Base-by-base conservation (phyloP, 1,140 invertebrate genomes). In the Monochamus saltuarius region DNA sequence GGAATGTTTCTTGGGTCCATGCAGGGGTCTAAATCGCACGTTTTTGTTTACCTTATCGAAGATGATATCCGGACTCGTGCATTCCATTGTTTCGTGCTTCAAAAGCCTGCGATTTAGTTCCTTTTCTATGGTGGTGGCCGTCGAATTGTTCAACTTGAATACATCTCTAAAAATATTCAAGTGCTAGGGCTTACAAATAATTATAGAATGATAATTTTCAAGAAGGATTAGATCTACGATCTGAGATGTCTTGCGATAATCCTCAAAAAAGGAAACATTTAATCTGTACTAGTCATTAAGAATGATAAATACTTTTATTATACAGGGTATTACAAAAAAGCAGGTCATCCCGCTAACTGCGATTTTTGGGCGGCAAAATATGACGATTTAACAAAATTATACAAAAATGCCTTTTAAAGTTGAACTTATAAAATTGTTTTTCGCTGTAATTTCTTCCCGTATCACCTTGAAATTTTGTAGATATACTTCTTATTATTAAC, bases 1-100 rank as follows among this genome's bases (percentile, higher is more conserved):
- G 34, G 17, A 14, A 16, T 34, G 11, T 56, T 77, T 76, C 4
- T 68, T 66, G 14, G 56, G 57, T 35, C 79, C 79, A 52, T 77
- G 70, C 19, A 57, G 56, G 7, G 58, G 62, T 43, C 64, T 61
- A 53, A 71, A 78, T 16, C 64, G 61, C 19, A 74, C 57, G 40
- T 69, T 65, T 56, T 66, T 64, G 34, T 73, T 68, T 0, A 75
- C 64, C 37, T 63, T 64, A 1, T 71, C 68, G 8, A 70, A 47
- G 10, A 72, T 56, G 8, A 61, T 62, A 55, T 75, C 73, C 0
- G 74, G 74, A 46, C 66, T 60, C 7, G 68, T 60, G 46, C 64
- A 70, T 17, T 69, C 65, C 50, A 72, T 70, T 2, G 64, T 60
- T 16, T 72, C 65, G n/a, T 71, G 58, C 40, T 64, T 59, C 7